A percentile compares a stretch with the other conserved stretches of the same genome.
These are phyloP conservation scores for Silurus asotus DNA, from an alignment of 2,113 vertebrate species.

Conservation along the genomic window DNA sequence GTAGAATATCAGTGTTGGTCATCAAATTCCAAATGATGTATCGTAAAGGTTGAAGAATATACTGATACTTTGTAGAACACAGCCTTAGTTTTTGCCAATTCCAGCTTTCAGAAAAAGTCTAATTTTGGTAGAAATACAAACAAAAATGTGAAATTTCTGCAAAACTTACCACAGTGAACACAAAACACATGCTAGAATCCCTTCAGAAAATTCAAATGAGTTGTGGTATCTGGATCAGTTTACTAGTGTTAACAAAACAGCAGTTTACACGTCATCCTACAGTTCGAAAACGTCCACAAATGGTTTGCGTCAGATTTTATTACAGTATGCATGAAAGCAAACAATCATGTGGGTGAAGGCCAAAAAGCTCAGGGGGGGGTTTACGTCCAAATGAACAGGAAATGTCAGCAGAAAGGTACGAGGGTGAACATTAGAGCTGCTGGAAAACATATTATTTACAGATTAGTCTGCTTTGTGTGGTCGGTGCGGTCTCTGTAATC, in stretches of 20 bases:
- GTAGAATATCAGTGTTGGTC: background rate
- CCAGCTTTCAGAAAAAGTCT: background rate
- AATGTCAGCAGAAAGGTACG: slow-evolving; percentile 31
- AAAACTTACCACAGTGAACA: background rate
- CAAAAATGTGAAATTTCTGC: background rate
- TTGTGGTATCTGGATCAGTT: background rate
- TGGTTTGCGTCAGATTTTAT: slow-evolving; percentile 32
- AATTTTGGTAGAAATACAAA: background rate
- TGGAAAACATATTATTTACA: slow-evolving; percentile 18
- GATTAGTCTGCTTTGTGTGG: slow-evolving; percentile 13
- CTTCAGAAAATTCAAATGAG: slow-evolving; percentile 13
- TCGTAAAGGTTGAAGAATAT: background rate
- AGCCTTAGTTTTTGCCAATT: background rate
- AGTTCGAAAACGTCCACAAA: slow-evolving; percentile 27
- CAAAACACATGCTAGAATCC: background rate
- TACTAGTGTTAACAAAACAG: slow-evolving; percentile 23
- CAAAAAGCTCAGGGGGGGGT: slow-evolving; percentile 19
- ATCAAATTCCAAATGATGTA: background rate
- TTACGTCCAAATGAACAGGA: slow-evolving; percentile 32
- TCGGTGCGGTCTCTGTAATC: slow-evolving; percentile 36
- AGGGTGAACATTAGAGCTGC: slow-evolving; percentile 11
- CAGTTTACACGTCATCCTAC: slow-evolving; percentile 12
- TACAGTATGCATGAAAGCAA: slow-evolving; percentile 41
- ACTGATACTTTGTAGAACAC: background rate
- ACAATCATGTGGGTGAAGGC: slow-evolving; percentile 37